phyloP scores from a whole-genome alignment of 53 echinoderm and acorn worm species.

The Patiria pectinifera region DNA sequence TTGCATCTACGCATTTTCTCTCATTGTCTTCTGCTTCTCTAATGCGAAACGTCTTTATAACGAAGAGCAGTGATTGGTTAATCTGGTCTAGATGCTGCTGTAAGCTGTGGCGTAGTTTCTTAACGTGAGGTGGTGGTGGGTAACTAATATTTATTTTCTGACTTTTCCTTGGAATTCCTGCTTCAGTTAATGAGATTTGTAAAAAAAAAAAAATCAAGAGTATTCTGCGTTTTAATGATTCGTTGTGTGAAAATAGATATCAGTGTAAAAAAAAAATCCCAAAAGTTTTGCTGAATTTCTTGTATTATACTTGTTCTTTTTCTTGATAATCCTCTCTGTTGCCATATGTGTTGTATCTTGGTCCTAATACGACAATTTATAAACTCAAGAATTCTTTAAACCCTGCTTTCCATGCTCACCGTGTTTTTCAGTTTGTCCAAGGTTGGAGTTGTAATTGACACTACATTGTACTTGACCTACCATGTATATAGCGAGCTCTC shows the following conservation, averaged over 20 bases:
- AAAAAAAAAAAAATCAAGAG: no score
- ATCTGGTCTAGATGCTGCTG: not conserved
- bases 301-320: not conserved
- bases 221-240: no score
- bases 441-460: no score
- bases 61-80: not conserved
- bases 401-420: no score
- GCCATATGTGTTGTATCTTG: not conserved
- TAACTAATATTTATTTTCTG: not conserved
- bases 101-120: not conserved
- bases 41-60: not conserved
- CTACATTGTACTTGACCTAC: no score
- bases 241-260: no score
- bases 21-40: not conserved
- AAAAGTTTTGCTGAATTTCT: no score
- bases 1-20: not conserved
- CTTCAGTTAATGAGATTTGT: no score
- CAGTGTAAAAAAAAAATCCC: no score
- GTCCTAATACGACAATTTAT: not conserved
- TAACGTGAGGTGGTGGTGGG: not conserved
- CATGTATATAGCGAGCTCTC: no score
- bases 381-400: not conserved
- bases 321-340: not conserved
- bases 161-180: not conserved
- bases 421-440: no score